phyloP scores from a whole-genome alignment of 2,888 invertebrate genomes.

The Prosapia bicincta region DNA sequence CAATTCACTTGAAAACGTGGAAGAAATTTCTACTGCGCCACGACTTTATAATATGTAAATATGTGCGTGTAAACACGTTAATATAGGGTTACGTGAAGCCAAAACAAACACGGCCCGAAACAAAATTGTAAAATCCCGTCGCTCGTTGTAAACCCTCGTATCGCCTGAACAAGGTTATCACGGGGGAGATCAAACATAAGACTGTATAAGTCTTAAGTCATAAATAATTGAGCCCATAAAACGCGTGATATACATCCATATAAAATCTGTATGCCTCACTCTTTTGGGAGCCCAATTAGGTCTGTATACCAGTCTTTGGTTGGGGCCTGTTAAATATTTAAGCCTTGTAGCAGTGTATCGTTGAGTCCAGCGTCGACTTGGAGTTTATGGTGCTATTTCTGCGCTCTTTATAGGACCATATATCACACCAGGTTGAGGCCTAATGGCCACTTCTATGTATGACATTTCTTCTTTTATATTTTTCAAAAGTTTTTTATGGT shows the following conservation, averaged over 20 bases:
- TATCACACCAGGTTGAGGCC: not conserved
- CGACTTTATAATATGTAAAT: no score
- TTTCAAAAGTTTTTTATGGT: not conserved
- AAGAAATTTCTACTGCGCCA: no score
- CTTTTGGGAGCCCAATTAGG: slow-evolving; percentile 2
- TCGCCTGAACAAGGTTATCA: not conserved
- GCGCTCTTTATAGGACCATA: not conserved
- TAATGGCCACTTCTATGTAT: not conserved
- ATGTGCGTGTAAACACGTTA: no score
- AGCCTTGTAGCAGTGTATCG: not conserved
- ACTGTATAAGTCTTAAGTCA: not conserved
- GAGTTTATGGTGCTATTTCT: not conserved
- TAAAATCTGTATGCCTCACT: not conserved
- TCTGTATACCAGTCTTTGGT: not conserved
- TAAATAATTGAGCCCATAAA: not conserved
- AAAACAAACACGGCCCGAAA: no score
- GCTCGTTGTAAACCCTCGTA: not conserved
- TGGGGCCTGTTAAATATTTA: not conserved
- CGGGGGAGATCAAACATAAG: not conserved
- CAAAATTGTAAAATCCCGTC: not conserved
- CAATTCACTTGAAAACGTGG: no score
- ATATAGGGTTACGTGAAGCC: no score
- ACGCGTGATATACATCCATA: not conserved
- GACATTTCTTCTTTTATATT: not conserved
- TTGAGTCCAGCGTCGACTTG: not conserved